Base-by-base conservation (phyloP, 2,113 vertebrate genomes). In the Hippocampus guttulatus region DNA sequence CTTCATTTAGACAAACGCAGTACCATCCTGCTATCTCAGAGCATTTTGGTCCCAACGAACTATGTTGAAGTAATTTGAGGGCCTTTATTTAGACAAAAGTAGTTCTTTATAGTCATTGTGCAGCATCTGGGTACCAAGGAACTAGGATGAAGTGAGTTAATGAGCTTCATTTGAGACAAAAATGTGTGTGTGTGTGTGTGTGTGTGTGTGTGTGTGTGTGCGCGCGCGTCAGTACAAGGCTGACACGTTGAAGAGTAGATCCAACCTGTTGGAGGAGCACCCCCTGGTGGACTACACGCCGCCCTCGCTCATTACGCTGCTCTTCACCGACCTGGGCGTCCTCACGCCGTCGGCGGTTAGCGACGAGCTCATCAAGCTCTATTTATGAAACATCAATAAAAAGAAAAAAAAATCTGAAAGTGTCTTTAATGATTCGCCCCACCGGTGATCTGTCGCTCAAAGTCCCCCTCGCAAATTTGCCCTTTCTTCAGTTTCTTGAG, bases 361-460 rank as follows among this genome's bases (percentile, higher is more conserved):
- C 0, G 97, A 99, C 1, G 97, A 99, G 84, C 95, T 99, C 76
- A 99, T 99, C 86, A 98, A 99, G 85, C 93, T 99, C 23, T 99
- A 99, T 75, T 92, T 99, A 78, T 99, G 92, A 90, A 45, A 58
- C 63, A 23, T 16, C n/a, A 69, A 60, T 60, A 60, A 69, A 69
- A 72, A 81, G 81, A 80, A 82, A 88, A 64, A 65, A 49, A 65
- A 49, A 51, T 0, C 23, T 40, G 4, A 30, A 55, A 75, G 62
- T 12, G 41, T 47, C 40, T 27, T 47, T 65, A 16, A 43, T 43
- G 40, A 23, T 23, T 4, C 40, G 23, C 64, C 21, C 14, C 74
- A 1, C 77, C 75, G 7, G 92, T 86, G 62, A 98, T 5, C 51
- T 90, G 91, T 77, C 94, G 93, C 76, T 98, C 96, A 71, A 98